Base-by-base conservation (phyloP, 1,140 invertebrate species). In the Leptestheria dahalacensis region DNA sequence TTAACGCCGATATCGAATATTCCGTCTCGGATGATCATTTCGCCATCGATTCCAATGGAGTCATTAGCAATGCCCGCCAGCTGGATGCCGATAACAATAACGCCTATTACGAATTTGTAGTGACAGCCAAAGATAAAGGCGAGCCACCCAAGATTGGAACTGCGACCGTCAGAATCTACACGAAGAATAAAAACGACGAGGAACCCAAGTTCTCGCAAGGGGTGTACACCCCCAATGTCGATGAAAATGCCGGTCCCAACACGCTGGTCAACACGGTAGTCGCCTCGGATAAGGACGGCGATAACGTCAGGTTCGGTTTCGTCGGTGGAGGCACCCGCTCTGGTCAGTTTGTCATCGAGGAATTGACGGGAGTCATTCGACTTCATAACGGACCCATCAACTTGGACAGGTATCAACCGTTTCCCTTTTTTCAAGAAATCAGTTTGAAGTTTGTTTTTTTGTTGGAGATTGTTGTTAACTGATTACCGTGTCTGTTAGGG, bases 131-230 rank as follows among this genome's bases (percentile, higher is more conserved):
- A 69, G 91, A 95, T 68, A 91, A 90, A 73, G 91, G 91, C 15
- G 89, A 92, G 71, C 91, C 90, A 1, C 79, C 88, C 0, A 89
- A 92, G 69, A 91, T 86, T 2, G 91, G 91, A 23, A 88, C 87
- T 1, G 90, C 91, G 0, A 94, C 90, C 0, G 90, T 94, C 9
- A 78, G 91, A 56, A 84, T 95, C 61, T 95, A 94, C 69, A 95
- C 91, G 2, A 93, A 94, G 68, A 95, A 94, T 68, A 93, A 92
- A 73, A 95, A 95, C 71, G 91, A 95, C 68, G 91, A 94, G 74
- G 88, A 93, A 70, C 91, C 91, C 0, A 94, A 93, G 72, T 95
- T 94, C 71, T 93, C 89, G 1, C 91, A 95, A 65, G 89, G 93
- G 75, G 91, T 95, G 0, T 95, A 95, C 69, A 94, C 91, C 1